Conservation (phyloP, 2,113 vertebrate species). For the Ancistrus triradiatus region DNA sequence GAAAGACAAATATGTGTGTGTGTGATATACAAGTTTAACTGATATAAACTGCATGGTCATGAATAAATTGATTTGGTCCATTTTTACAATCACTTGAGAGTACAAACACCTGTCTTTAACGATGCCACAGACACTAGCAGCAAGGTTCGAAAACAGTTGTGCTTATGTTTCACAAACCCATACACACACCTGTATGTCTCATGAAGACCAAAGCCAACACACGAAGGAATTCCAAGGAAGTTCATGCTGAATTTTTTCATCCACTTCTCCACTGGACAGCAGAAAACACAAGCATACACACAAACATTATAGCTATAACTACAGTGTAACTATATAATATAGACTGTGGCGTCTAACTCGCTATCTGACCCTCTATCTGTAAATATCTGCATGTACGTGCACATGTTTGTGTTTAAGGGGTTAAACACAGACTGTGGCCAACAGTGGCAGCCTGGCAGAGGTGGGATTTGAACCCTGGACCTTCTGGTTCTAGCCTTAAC, state of each 20-base stretch:
- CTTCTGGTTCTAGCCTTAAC: too few relatives aligned
- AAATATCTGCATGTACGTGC: too few relatives aligned
- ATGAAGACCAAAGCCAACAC: conserved; percentile 82
- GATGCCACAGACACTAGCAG: neutral
- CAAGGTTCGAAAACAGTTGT: neutral
- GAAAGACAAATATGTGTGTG: neutral
- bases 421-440: too few relatives aligned
- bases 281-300: neutral
- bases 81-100: too few relatives aligned
- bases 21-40: conserved; percentile 48
- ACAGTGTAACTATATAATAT: neutral
- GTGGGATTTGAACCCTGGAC: too few relatives aligned
- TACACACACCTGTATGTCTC: conserved; percentile 72
- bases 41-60: too few relatives aligned
- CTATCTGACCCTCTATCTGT: too few relatives aligned
- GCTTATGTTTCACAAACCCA: neutral
- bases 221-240: conserved; percentile 80
- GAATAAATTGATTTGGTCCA: too few relatives aligned
- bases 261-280: conserved; percentile 85
- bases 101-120: too few relatives aligned
- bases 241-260: conserved; percentile 71
- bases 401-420: too few relatives aligned
- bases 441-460: too few relatives aligned
- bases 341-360: neutral
- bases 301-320: too few relatives aligned